Evolutionary conservation across 2,113 vertebrate genomes (phyloP), one percentile per base, ranked within the genome.

Genomic region (Platanista minor): DNA sequence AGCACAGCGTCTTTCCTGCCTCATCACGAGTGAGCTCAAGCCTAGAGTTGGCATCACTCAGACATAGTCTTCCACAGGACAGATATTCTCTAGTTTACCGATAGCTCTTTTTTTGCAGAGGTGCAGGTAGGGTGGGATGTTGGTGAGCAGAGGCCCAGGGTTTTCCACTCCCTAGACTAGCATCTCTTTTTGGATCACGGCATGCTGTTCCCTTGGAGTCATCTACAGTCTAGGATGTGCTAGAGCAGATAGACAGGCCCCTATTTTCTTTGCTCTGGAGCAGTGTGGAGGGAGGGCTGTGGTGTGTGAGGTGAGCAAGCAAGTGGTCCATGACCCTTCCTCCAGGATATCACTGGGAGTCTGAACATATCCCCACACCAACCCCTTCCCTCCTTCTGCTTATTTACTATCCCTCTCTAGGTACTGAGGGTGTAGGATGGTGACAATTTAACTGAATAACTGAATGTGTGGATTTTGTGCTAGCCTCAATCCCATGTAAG

Each of bases 291-390:
- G 62, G 64, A 69, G 8, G 27, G 4, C 52, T 46, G 33, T 1
- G 8, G 3, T 3, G 0, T 27, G 52, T 27, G 46, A 81, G 3
- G 25, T 71, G n/a, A 72, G 12, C 25, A 4, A 15, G 3, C 2
- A 31, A 43, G 12, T 36, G 17, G 1, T 20, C 41, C 57, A 5
- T 31, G 33, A 59, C 33, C 25, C 5, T 85, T 54, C 20, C 8
- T 81, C 54, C 8, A 61, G n/a, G 21, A 27, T 23, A 54, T 36
- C 25, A 5, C 3, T 62, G 67, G 39, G 57, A 21, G 2, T 43
- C 41, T 21, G 18, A 7, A 14, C n/a, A 10, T 27, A 33, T 41
- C 29, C 2, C 9, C 36, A 15, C 3, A 61, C 3, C 33, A 39
- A 36, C 3, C 3, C 20, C 8, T 49, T 9, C 23, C n/a, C 43